A percentile compares a stretch with the other conserved stretches of the same genome.
phyloP scores from a whole-genome alignment of 2,888 invertebrate genomes.

The Dioctria rufipes region DNA sequence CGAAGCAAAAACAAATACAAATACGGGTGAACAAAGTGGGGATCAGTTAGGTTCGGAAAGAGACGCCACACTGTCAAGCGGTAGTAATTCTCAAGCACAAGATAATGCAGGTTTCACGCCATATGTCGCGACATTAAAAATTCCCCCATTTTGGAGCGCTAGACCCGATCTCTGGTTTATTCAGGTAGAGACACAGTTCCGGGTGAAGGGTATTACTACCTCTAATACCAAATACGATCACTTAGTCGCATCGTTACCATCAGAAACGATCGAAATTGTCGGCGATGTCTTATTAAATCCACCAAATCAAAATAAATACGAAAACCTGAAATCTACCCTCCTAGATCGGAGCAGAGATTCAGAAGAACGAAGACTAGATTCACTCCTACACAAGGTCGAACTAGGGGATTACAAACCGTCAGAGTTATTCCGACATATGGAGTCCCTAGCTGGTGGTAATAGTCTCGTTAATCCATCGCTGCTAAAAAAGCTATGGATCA shows the following conservation, averaged over 20 bases:
- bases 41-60: not conserved
- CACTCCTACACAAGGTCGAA: not conserved
- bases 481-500: conserved; percentile 17
- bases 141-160: conserved; percentile 38
- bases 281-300: conserved; percentile 32
- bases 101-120: not conserved
- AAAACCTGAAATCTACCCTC: conserved; percentile 28
- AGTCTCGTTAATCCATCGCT: not conserved
- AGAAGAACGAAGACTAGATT: conserved; percentile 34
- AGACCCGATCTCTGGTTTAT: conserved; percentile 47
- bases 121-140: conserved; percentile 10
- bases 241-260: conserved; percentile 12
- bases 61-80: not conserved
- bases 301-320: conserved; percentile 20
- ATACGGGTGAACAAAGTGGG: not conserved
- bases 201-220: conserved; percentile 24
- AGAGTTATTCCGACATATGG: conserved; percentile 14
- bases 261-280: conserved; percentile 35
- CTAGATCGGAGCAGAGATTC: conserved; percentile 16
- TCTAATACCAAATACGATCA: conserved; percentile 45
- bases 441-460: conserved; percentile 10
- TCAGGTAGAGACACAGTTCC: conserved; percentile 43
- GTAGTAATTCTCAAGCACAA: not conserved
- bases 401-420: conserved; percentile 12
- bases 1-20: not conserved